A percentile compares a stretch with the other conserved stretches of the same genome.
Conservation (phyloP, 2,888 invertebrate species). For the Gasteruption jaculator region DNA sequence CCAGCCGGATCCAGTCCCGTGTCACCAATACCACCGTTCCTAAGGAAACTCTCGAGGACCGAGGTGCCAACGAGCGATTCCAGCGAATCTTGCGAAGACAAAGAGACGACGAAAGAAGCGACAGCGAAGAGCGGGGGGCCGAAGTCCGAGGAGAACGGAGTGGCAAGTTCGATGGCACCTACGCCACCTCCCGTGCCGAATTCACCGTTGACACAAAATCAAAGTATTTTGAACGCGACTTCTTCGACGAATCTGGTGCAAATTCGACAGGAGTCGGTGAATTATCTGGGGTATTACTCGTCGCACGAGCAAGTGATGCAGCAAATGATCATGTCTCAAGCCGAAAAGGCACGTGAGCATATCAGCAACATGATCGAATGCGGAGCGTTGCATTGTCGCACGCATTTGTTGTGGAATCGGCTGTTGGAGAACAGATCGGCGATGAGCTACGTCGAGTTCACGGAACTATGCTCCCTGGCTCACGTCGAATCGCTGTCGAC, state of each 20-base stretch:
- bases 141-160: conserved; percentile 19
- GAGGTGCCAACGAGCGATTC: conserved; percentile 22
- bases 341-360: conserved; percentile 55
- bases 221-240: conserved; percentile 25
- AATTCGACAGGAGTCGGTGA: conserved; percentile 60
- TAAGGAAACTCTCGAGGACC: conserved; percentile 23
- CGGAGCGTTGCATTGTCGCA: conserved; percentile 65
- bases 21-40: conserved; percentile 23
- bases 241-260: conserved; percentile 38
- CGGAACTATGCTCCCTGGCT: conserved; percentile 61
- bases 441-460: conserved; percentile 61
- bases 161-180: conserved; percentile 31
- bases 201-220: conserved; percentile 37
- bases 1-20: conserved; percentile 33
- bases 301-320: conserved; percentile 66
- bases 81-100: conserved; percentile 7
- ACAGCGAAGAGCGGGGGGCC: too few relatives aligned
- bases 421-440: conserved; percentile 55
- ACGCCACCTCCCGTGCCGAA: conserved; percentile 48
- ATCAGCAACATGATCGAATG: conserved; percentile 61
- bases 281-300: conserved; percentile 68
- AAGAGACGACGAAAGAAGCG: conserved; percentile 15
- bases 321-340: conserved; percentile 59
- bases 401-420: conserved; percentile 69
- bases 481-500: conserved; percentile 57